Percentiles rank a stretch among this genome's conserved stretches.
Evolutionary conservation across 1,140 invertebrate genomes (phyloP).

Genomic region (Augochlora pura): DNA sequence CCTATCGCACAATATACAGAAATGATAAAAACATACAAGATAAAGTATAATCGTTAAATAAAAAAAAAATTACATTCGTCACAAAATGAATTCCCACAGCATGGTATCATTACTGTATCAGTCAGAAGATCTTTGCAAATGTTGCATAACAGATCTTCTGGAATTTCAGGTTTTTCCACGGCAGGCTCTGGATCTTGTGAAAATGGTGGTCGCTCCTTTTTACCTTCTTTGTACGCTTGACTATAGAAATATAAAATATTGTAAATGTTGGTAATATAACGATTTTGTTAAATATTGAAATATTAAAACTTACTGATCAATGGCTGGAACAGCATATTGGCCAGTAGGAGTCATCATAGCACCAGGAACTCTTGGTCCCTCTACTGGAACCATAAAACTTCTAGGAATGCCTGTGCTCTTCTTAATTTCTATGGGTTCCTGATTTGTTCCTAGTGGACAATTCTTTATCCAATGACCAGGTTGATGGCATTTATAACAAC

Average conservation of each 20-base stretch:
- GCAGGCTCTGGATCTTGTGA: slow-evolving; percentile 82
- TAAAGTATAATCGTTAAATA: slow-evolving; percentile 43
- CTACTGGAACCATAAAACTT: slow-evolving; percentile 96
- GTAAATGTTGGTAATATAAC: not conserved
- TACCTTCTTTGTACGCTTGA: slow-evolving; percentile 88
- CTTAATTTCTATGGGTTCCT: slow-evolving; percentile 90
- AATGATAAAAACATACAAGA: slow-evolving; percentile 14
- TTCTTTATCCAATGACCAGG: slow-evolving; percentile 98
- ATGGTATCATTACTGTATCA: slow-evolving; percentile 98
- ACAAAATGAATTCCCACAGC: slow-evolving; percentile 98
- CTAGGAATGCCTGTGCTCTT: slow-evolving; percentile 98
- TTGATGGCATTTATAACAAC: slow-evolving; percentile 95
- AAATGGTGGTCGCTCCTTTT: slow-evolving; percentile 85
- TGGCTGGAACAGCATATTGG: slow-evolving; percentile 93
- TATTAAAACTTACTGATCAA: slow-evolving; percentile 90
- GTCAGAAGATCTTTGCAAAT: slow-evolving; percentile 96
- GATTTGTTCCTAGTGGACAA: slow-evolving; percentile 87
- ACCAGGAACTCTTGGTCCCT: slow-evolving; percentile 92
- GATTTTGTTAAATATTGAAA: slow-evolving; percentile 14
- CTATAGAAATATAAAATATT: slow-evolving; percentile 77
- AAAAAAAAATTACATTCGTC: slow-evolving; percentile 91
- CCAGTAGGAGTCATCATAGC: slow-evolving; percentile 96
- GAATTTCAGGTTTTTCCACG: slow-evolving; percentile 88
- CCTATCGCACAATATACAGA: slow-evolving; percentile 81
- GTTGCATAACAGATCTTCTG: slow-evolving; percentile 93